A percentile compares a stretch with the other conserved stretches of the same genome.
phyloP scores from a whole-genome alignment of 2,888 invertebrate genomes.

The Hymenopus coronatus region DNA sequence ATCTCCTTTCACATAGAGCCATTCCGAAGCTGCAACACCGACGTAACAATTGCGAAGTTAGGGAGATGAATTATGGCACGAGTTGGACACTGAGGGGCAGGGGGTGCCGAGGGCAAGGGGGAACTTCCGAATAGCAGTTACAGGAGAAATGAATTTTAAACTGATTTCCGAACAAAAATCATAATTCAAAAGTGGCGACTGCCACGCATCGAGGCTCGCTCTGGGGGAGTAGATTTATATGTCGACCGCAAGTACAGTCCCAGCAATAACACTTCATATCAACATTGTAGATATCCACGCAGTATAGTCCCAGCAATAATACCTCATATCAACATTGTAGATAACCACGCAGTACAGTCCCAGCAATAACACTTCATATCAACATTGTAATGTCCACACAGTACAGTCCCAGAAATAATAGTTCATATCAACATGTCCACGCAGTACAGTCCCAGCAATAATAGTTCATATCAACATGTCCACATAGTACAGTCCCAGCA shows the following conservation, averaged over 20 bases:
- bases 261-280: not conserved
- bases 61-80: not conserved
- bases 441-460: too few relatives aligned
- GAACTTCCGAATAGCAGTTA: not conserved
- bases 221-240: not conserved
- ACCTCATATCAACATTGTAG: too few relatives aligned
- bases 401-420: too few relatives aligned
- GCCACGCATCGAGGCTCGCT: not conserved
- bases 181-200: conserved; percentile 4
- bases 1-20: too few relatives aligned
- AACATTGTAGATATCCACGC: too few relatives aligned
- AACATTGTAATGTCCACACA: too few relatives aligned
- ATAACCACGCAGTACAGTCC: too few relatives aligned
- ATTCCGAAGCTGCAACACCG: not conserved
- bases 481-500: too few relatives aligned
- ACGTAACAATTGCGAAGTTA: not conserved
- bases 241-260: not conserved
- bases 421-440: too few relatives aligned
- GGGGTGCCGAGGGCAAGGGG: not conserved
- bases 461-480: too few relatives aligned
- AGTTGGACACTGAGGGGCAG: not conserved
- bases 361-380: too few relatives aligned
- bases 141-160: conserved; percentile 24
- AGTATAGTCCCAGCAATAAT: too few relatives aligned
- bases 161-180: conserved; percentile 23